These are phyloP conservation scores for Lordiphosa andalusiaca DNA, from an alignment of 2,888 invertebrate species.

Conservation along the genomic window DNA sequence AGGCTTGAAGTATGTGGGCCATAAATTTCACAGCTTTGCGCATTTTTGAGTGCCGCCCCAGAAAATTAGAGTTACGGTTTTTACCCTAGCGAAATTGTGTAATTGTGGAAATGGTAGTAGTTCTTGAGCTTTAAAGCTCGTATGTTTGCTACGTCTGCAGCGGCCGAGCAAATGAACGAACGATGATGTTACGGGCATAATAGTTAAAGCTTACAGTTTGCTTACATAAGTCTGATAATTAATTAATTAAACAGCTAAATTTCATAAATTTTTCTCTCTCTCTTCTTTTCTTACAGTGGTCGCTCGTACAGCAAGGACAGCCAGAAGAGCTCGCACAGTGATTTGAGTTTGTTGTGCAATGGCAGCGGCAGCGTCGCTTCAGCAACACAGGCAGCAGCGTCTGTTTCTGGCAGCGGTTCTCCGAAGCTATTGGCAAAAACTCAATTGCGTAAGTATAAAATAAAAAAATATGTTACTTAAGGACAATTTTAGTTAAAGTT, in stretches of 20 bases:
- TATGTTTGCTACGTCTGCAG: too few species aligned
- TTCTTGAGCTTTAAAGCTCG: too few species aligned
- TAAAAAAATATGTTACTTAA: background rate
- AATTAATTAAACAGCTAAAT: too few species aligned
- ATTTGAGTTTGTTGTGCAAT: slow-evolving; percentile 83
- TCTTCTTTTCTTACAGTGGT: slow-evolving; percentile 68
- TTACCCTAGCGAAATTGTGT: slow-evolving; percentile 20
- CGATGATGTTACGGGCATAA: too few species aligned
- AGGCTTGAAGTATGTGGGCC: slow-evolving; percentile 37
- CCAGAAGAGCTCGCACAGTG: slow-evolving; percentile 87
- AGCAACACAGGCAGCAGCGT: slow-evolving; percentile 17
- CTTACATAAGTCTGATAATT: too few species aligned
- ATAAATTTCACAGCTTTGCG: slow-evolving; percentile 53
- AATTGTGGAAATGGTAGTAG: too few species aligned
- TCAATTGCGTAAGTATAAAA: slow-evolving; percentile 80
- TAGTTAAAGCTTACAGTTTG: too few species aligned
- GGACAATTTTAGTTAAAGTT: background rate
- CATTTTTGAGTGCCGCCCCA: slow-evolving; percentile 27
- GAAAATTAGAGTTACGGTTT: slow-evolving; percentile 18
- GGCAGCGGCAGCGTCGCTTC: slow-evolving; percentile 35
- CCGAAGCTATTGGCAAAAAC: slow-evolving; percentile 81
- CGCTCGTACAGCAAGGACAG: slow-evolving; percentile 82
- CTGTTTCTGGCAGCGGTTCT: slow-evolving; percentile 54
- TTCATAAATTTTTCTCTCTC: background rate
- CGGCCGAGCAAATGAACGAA: too few species aligned